Base-by-base conservation (phyloP, 2,113 vertebrate species). In the Chaetodon trifascialis region DNA sequence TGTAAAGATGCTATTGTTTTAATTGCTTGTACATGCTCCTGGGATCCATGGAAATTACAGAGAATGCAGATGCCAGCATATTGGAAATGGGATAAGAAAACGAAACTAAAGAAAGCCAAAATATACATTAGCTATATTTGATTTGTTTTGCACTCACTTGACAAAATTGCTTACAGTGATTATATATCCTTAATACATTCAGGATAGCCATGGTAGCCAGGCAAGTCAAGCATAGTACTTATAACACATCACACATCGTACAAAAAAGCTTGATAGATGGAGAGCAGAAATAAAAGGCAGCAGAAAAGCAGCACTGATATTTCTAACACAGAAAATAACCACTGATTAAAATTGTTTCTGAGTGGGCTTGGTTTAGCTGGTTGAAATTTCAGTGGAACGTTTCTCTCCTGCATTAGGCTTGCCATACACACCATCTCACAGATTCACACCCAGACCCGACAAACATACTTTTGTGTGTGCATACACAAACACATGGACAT, bases 1-100 rank as follows among this genome's bases (percentile, higher is more conserved):
- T 79, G 86, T 94, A 93, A 94, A 93, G 91, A 95, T 94, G 92
- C 91, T 95, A 93, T 94, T 94, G 90, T 94, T 95, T 95, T 96
- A 96, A 96, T 96, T 96, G 94, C 94, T 94, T 94, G 93, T 93
- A 93, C 89, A 93, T 93, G 79, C 94, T 95, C 91, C 83, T 88
- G 91, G 94, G 93, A 95, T 95, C 90, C 92, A 88, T 85, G 84
- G 94, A 94, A 94, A 94, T 95, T 94, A 94, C 89, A 66, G 65
- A 92, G 93, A 92, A 73, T 95, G 94, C 95, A 93, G 93, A 93
- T 94, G 91, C 90, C 91, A 95, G 94, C 91, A 94, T 93, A 94
- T 92, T 94, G 89, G 86, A 88, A 91, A 93, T 89, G 84, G 84
- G 89, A 90, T 89, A 88, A 92, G 89, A 94, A 91, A 92, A 93